A percentile compares a stretch with the other conserved stretches of the same genome.
Evolutionary conservation across 2,113 vertebrate species (phyloP).

Genomic region (Psophia crepitans): DNA sequence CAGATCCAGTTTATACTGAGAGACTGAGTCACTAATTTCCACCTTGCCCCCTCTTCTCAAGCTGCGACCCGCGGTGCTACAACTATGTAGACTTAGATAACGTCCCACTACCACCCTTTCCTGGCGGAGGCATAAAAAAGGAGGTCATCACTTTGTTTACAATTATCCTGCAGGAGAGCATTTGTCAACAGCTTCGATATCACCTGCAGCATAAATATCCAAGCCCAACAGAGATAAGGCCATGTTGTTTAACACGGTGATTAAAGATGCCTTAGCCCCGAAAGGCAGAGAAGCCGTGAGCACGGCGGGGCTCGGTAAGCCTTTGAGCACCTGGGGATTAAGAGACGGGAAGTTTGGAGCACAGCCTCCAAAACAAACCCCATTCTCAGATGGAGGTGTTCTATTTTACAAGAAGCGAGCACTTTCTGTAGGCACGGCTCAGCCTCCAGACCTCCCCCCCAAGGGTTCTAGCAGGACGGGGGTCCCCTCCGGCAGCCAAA

Average conservation of each 20-base stretch:
- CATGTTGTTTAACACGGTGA: neutral
- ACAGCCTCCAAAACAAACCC: neutral
- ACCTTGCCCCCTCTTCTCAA: neutral
- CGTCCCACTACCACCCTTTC: neutral
- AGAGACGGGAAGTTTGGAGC: neutral
- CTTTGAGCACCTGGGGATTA: neutral
- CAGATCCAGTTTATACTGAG: neutral
- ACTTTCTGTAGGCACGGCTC: rapidly evolving
- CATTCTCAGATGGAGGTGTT: neutral
- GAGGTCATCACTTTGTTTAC: slow-evolving; percentile 12
- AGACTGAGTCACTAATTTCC: neutral
- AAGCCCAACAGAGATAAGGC: slow-evolving; percentile 25
- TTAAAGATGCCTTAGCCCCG: neutral
- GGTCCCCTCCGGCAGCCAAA: neutral
- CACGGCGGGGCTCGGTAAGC: neutral
- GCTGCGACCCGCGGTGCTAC: neutral
- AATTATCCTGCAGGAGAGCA: neutral
- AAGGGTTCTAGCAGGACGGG: neutral
- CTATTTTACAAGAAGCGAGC: rapidly evolving
- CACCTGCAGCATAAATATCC: slow-evolving; percentile 54
- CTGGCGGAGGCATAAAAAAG: neutral
- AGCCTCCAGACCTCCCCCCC: neutral
- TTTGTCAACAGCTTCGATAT: slow-evolving; percentile 34
- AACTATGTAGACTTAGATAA: neutral
- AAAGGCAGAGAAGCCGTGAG: neutral